Evolutionary conservation across 2,888 invertebrate species (phyloP), one percentile per base, ranked within the genome.

Genomic region (Apotomis capreana): DNA sequence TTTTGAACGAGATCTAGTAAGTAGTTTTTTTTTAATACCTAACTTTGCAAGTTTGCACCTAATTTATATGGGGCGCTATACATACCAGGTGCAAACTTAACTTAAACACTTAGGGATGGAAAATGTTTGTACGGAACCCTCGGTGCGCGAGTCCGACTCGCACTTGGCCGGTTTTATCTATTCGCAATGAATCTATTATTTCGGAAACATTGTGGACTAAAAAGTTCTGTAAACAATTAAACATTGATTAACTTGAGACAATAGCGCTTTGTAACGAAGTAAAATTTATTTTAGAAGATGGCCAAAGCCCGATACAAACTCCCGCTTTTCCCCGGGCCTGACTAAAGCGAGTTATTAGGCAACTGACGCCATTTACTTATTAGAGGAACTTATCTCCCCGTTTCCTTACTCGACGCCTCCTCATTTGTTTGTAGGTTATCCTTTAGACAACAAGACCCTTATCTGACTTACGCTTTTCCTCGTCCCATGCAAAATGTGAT

Each of bases 381-480:
- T 76, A 77, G 70, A 70, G 71, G 68, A 74, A 75, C 71, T 75
- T 78, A 78, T 80, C 78, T 76, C 65, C 51, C 68, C 58, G 57
- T 72, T 74, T 26, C 60, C 60, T 69, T 64, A 59, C 77, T 64
- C 68, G 70, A 71, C 75, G 68, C 68, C 76, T 74, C 69, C 75
- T 76, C 77, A 77, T 78, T 78, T 78, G 77, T 78, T 72, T 75
- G 69, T 58, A 73, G 78, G 80, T 76, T 78, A 80, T 80, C 76
- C 76, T 76, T 75, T 71, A 75, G 70, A 75, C 74, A 75, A 77
- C 74, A 76, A 75, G 65, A 70, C 75, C 76, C 76, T 79, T 83
- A 81, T 83, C 79, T 75, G 51, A 74, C 73, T 79, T 74, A 77
- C 72, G 76, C 76, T 77, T 79, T 80, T 77, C 78, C 78, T 78